Base-by-base conservation (phyloP, 2,113 vertebrate genomes). In the Neodontobutis hainanensis region DNA sequence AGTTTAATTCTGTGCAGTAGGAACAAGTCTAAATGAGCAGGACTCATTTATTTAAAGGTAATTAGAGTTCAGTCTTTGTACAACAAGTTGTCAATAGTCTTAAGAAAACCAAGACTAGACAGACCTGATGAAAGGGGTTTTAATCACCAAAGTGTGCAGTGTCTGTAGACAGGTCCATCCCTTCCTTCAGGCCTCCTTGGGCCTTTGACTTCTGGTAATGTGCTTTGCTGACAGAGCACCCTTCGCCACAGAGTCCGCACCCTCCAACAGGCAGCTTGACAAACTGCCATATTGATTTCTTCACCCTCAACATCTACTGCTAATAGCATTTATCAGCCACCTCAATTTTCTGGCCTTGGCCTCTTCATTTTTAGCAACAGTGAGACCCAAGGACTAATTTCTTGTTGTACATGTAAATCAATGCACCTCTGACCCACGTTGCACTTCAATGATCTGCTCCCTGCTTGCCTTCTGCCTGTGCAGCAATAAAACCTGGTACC, bases 381-480 rank as follows among this genome's bases (percentile, higher is more conserved):
- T 95, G 95, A 96, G 94, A 89, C 87, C 89, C 88, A 93, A 94
- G 91, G 93, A 95, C 95, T 95, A 94, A 96, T 98, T 98, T 97
- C 94, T 95, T 97, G 94, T 97, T 91, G 94, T 95, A 96, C 97
- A 96, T 97, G 94, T 88, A 94, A 96, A 97, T 98, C 96, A 95
- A 96, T 98, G 88, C 93, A 95, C 94, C 95, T 94, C 91, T 93
- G 94, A 93, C 93, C 94, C 89, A 60, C 51, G 32, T 5, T 60
- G 83, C 85, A 87, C 65, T 88, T 88, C 91, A 92, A 91, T 86
- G 91, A 86, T 89, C 8, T 60, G 63, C 64, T 78, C 87, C 85
- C 57, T 55, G 69, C 70, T 84, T 83, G 78, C 84, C 83, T 11
- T 86, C 68, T 84, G 77, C 71, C 87, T 75, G 40, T 87, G 52